Conservation (phyloP, 2,113 vertebrate genomes). For the Setophaga kirtlandii region DNA sequence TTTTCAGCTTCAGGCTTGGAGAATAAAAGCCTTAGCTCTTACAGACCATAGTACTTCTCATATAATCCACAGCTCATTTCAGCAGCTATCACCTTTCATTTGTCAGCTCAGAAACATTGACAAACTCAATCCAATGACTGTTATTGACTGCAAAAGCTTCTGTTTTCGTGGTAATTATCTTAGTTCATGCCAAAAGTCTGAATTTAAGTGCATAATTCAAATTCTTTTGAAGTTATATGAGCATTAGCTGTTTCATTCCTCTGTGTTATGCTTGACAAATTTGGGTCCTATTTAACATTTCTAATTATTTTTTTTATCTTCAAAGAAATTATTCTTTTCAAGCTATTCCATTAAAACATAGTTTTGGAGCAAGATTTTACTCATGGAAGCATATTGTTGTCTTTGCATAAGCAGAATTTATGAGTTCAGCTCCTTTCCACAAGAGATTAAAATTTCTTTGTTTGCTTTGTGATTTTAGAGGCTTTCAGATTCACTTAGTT, state of each 20-base stretch:
- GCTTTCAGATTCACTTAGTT: background rate
- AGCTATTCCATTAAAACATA: slow-evolving; percentile 2
- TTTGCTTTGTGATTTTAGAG: background rate
- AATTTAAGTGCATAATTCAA: slow-evolving; percentile 61
- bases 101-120: slow-evolving; percentile 67
- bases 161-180: slow-evolving; percentile 61
- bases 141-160: slow-evolving; percentile 63
- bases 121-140: slow-evolving; percentile 55
- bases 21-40: slow-evolving; percentile 54
- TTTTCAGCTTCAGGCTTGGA: slow-evolving; percentile 36
- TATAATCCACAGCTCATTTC: slow-evolving; percentile 56
- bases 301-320: background rate
- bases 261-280: slow-evolving; percentile 15
- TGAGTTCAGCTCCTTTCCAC: background rate
- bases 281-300: slow-evolving; percentile 42
- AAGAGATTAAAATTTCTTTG: background rate
- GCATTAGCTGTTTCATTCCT: slow-evolving; percentile 19
- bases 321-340: slow-evolving; percentile 34
- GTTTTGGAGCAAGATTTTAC: slow-evolving; percentile 12
- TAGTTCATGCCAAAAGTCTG: slow-evolving; percentile 39
- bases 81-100: slow-evolving; percentile 56
- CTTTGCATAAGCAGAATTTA: background rate
- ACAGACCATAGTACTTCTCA: background rate
- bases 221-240: slow-evolving; percentile 49
- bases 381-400: background rate